Evolutionary conservation across 2,113 vertebrate species (phyloP), one percentile per base, ranked within the genome.

Genomic region (Cheilinus undulatus): DNA sequence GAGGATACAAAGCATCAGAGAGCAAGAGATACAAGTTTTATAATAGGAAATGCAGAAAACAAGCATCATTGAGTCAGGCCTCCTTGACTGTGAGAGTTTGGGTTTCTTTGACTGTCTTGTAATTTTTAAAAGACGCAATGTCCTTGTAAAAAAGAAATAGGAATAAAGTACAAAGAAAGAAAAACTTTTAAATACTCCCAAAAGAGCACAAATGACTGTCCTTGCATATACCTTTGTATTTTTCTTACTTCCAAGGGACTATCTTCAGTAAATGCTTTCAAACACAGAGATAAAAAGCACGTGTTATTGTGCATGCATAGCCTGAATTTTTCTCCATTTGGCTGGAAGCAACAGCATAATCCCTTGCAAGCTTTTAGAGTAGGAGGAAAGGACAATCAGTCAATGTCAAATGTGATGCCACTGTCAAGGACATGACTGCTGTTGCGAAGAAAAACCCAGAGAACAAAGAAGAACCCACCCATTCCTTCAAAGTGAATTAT

Each of bases 321-420:
- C 22, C n/a, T 73, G 46, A 19, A 42, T 66, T 60, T 49, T 40
- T 71, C 70, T 19, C 42, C 1, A 53, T 61, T 67, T 64, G 27
- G 30, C 17, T 19, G 26, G 54, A 66, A 73, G 45, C 60, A 64
- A 23, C 36, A 43, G 22, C 1, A 54, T 58, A 66, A 70, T 30
- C 56, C 26, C 53, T 38, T 42, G 13, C 24, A 63, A 72, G 68
- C 22, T 65, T 81, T 71, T 32, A 50, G 22, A 14, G 7, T 50
- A 26, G n/a, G 32, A 26, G 42, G 22, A 13, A 50, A 50, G 30
- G 2, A 58, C 24, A 56, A 51, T 69, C 34, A 53, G 4, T 64
- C 48, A 54, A 67, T 34, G 23, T 76, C 49, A 70, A 38, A 23
- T 57, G 48, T 40, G 32, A 65, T 15, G 36, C 3, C 15, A 32